A percentile compares a stretch with the other conserved stretches of the same genome.
Conservation (phyloP, 1,140 invertebrate species). For the Drosophila virilis region DNA sequence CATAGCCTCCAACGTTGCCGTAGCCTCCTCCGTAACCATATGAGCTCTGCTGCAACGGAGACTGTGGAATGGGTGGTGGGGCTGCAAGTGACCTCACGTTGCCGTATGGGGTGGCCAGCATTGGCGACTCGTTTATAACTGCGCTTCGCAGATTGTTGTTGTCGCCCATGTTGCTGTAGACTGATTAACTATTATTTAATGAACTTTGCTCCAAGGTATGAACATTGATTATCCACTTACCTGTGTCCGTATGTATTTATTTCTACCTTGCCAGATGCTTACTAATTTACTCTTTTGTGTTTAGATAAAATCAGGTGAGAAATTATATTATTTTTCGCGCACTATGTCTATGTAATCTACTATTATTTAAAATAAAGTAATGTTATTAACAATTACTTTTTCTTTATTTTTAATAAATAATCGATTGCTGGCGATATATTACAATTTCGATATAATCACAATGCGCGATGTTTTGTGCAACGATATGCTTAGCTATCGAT, state of each 20-base stretch:
- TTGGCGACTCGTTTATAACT: conserved; percentile 65
- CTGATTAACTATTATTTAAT: conserved; percentile 39
- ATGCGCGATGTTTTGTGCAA: neutral
- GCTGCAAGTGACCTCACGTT: conserved; percentile 69
- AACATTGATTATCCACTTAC: conserved; percentile 30
- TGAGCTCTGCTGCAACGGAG: conserved; percentile 57
- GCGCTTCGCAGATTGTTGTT: conserved; percentile 76
- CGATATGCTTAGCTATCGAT: neutral
- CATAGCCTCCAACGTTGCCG: conserved; percentile 35
- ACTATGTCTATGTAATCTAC: neutral
- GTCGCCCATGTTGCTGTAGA: conserved; percentile 54
- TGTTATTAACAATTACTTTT: conserved; percentile 17
- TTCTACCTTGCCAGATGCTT: neutral
- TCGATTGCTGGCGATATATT: conserved; percentile 8
- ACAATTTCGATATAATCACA: neutral
- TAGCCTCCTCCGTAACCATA: conserved; percentile 43
- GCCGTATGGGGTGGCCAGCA: conserved; percentile 74
- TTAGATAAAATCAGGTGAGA: neutral
- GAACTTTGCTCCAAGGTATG: conserved; percentile 63
- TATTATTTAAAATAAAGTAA: neutral
- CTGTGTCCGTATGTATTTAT: neutral
- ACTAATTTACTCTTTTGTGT: neutral
- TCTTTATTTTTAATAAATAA: neutral
- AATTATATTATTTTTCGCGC: neutral
- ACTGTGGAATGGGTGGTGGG: conserved; percentile 67